Conservation (phyloP, 2,797 vertebrate species). For the Mus minutoides region DNA sequence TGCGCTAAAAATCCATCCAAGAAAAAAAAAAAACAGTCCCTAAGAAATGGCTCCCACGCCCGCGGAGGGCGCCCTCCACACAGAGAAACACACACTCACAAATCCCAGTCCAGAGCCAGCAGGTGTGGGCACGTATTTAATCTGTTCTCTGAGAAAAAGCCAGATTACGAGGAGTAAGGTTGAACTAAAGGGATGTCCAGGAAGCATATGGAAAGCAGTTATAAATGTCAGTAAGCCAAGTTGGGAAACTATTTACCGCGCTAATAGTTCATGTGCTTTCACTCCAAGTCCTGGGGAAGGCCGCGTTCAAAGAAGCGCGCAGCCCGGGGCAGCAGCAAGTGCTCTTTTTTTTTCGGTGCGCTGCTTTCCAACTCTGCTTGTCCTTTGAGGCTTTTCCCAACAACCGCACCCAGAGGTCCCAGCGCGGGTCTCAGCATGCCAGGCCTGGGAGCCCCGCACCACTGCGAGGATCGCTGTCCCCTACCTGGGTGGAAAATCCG, state of each 20-base stretch:
- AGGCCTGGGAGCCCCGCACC: neutral
- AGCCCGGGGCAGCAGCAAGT: neutral
- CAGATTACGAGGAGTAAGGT: neutral
- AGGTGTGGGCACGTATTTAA: neutral
- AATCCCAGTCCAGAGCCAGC: slow-evolving; percentile 15
- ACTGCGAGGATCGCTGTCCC: slow-evolving; percentile 46
- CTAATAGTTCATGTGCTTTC: neutral
- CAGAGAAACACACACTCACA: neutral
- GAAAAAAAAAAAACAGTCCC: slow-evolving; percentile 49
- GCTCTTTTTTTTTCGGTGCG: neutral
- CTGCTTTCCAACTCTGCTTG: neutral
- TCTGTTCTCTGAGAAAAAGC: slow-evolving; percentile 30
- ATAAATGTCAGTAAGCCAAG: slow-evolving; percentile 27
- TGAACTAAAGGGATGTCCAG: neutral
- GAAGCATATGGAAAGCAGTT: neutral
- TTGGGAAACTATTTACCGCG: slow-evolving; percentile 63
- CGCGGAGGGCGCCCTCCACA: slow-evolving; percentile 54
- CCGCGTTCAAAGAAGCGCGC: slow-evolving; percentile 8
- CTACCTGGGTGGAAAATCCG: slow-evolving; percentile 81
- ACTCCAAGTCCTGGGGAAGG: neutral
- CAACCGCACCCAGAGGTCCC: neutral
- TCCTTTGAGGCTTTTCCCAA: neutral
- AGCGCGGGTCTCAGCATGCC: neutral
- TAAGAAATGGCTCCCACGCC: slow-evolving; percentile 36
- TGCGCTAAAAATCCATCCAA: slow-evolving; percentile 61